These are phyloP conservation scores for Neomorphus geoffroyi DNA, from an alignment of 2,797 vertebrate species.

Conservation along the genomic window DNA sequence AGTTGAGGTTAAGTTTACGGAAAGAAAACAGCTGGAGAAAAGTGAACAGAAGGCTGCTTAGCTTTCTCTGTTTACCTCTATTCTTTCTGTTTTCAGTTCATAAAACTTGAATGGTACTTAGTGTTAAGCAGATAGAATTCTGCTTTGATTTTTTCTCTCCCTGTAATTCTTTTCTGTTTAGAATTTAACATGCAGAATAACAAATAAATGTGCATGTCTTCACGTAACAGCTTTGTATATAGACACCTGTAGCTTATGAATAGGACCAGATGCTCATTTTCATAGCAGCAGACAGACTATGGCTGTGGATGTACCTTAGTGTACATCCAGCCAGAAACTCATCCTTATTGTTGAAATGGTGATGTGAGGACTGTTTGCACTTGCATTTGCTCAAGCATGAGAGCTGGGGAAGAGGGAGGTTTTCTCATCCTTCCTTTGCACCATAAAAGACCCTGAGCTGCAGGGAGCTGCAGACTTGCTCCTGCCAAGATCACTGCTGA, in stretches of 20 bases:
- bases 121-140: not conserved
- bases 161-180: not conserved
- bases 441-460: not conserved
- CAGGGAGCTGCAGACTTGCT: not conserved
- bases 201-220: accelerated
- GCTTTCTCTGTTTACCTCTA: not conserved
- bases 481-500: too few relatives aligned
- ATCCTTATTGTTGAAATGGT: not conserved
- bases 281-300: not conserved
- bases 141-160: not conserved
- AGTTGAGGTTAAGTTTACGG: not conserved
- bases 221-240: accelerated
- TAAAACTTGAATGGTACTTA: not conserved
- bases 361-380: accelerated
- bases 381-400: not conserved
- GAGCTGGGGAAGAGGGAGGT: not conserved
- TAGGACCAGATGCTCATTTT: not conserved
- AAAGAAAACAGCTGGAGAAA: not conserved
- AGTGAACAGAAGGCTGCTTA: not conserved
- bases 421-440: not conserved
- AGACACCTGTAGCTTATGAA: not conserved
- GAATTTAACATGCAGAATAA: not conserved
- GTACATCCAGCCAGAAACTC: not conserved
- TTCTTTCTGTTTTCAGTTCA: not conserved
- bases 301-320: not conserved